Conservation (phyloP, 35 echinoderm and acorn worm genomes). For the Ophioderma brevispina region DNA sequence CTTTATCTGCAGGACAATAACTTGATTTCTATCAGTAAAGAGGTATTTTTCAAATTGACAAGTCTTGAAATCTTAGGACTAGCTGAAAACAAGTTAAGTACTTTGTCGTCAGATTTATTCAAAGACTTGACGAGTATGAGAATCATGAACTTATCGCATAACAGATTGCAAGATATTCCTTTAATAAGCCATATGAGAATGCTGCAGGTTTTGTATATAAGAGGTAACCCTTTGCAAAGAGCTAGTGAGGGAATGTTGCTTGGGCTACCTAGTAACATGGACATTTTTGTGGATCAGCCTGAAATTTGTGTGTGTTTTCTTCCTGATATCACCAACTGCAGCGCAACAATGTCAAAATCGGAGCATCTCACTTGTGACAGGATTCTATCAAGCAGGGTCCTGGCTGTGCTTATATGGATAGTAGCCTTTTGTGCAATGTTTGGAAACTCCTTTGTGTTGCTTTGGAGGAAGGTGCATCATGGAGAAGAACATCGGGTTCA, state of each 20-base stretch:
- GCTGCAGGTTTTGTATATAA: not conserved
- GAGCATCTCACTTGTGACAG: not conserved
- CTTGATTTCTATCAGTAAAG: not conserved
- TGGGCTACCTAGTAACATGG: not conserved
- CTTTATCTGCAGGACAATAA: not conserved
- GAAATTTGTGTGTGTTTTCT: not conserved
- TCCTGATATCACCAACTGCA: not conserved
- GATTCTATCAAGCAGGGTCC: not conserved
- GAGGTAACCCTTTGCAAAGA: not conserved
- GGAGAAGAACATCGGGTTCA: not conserved
- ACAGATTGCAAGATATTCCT: not conserved
- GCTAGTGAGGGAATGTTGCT: not conserved
- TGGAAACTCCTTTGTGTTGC: not conserved
- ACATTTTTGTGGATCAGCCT: not conserved
- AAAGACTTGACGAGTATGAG: not conserved
- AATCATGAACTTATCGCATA: not conserved
- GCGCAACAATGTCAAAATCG: not conserved
- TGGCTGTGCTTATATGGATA: not conserved
- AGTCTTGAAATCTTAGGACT: not conserved
- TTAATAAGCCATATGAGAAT: not conserved
- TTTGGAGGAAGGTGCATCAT: not conserved
- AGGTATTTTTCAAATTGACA: not conserved
- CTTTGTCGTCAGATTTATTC: not conserved
- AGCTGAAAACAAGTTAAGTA: not conserved
- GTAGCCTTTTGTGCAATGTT: not conserved